Base-by-base conservation (phyloP, 2,797 vertebrate genomes). In the Eupleurogrammus muticus region DNA sequence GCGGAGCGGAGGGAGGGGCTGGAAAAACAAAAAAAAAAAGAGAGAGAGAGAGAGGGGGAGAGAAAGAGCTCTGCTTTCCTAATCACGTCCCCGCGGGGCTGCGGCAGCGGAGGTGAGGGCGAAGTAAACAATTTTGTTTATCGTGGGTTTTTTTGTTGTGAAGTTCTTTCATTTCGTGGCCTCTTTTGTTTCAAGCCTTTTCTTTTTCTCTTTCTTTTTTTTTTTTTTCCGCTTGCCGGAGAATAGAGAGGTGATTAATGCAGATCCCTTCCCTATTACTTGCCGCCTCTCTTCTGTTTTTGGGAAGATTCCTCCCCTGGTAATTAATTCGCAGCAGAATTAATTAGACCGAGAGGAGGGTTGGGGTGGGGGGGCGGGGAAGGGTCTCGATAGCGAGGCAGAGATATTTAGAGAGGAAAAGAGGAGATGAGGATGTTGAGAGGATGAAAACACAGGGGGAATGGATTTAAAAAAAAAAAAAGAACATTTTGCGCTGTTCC, bases 51-150 rank as follows among this genome's bases (percentile, higher is more conserved):
- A 44, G 52, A 55, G 16, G 62, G 60, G 49, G 57, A 51, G 58
- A 79, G 75, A 75, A 54, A 70, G 59, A 64, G 79, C 70, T 54
- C 52, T 73, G 81, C 80, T 88, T 81, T 85, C 81, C 84, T 85
- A 84, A 90, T 90, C 84, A 86, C 66, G 68, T 77, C 79, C 83
- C 87, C 84, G 54, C 63, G 85, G 85, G 86, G 77, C 63, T 89
- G 82, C 55, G 77, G 83, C 80, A 69, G 77, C 38, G 21, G 90
- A 92, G 89, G 88, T 91, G 85, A 91, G 86, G 87, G 85, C 57
- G 86, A 89, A 85, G 88, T 90, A 92, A 93, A 92, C 91, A 90
- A 83, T 86, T 88, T 88, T 86, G 87, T 92, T 90, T 79, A 78
- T 88, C 64, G 24, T 83, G 81, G 28, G n/a, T n/a, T n/a, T 85